Percentiles rank a stretch among this genome's conserved stretches.
Evolutionary conservation across 2,797 vertebrate genomes (phyloP).

Genomic region (Vultur gryphus): DNA sequence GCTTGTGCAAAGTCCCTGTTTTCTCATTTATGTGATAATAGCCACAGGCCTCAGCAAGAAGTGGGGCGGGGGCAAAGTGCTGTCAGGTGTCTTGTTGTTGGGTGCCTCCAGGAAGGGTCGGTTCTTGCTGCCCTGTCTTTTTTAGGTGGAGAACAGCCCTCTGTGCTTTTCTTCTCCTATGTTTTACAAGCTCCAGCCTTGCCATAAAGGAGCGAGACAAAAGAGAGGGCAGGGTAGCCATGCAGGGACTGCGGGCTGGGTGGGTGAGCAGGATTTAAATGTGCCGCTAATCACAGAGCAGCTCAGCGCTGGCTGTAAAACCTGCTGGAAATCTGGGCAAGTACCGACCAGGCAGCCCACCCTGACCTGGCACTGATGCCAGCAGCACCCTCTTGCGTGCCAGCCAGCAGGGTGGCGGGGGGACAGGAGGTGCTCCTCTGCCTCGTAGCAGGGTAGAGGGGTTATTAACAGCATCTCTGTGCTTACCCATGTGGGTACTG

Average conservation of each 20-base stretch:
- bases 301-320: neutral
- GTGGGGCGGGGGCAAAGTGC: neutral
- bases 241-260: neutral
- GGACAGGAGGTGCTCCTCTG: neutral
- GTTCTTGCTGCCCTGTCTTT: neutral
- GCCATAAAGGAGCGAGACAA: neutral
- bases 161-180: neutral
- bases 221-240: rapidly evolving
- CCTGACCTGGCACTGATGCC: neutral
- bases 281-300: neutral
- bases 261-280: neutral
- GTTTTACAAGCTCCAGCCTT: neutral
- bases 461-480: neutral
- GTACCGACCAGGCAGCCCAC: rapidly evolving
- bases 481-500: rapidly evolving
- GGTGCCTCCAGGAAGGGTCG: neutral
- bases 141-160: neutral
- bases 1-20: neutral
- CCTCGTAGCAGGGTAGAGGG: rapidly evolving
- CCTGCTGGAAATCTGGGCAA: neutral
- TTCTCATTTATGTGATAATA: neutral
- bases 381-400: neutral
- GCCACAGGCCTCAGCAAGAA: neutral
- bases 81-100: neutral
- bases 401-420: rapidly evolving